Evolutionary conservation across 1,140 invertebrate genomes (phyloP).

Genomic region (Limonius californicus): DNA sequence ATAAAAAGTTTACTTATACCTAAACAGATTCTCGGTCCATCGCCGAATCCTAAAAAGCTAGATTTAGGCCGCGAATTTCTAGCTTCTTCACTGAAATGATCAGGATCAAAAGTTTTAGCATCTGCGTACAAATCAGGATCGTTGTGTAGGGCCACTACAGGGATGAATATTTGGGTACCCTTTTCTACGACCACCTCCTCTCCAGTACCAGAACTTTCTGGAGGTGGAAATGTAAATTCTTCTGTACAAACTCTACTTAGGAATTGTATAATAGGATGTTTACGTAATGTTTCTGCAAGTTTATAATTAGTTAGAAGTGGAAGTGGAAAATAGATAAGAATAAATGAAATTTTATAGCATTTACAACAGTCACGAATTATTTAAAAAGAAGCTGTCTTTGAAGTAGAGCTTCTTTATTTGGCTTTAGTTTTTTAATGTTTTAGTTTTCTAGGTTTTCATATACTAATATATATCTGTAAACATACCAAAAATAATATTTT

Average conservation of each 20-base stretch:
- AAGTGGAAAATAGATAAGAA: no score
- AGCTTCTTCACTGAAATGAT: not conserved
- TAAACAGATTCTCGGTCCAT: no score
- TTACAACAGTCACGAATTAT: no score
- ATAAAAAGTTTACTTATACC: no score
- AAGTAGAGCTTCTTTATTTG: no score
- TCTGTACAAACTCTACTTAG: not conserved
- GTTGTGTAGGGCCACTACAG: slow-evolving; percentile 1
- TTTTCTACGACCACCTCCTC: not conserved
- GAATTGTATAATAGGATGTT: not conserved
- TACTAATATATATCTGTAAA: not conserved
- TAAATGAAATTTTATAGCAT: no score
- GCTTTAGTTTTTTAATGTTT: no score
- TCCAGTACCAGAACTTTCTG: not conserved
- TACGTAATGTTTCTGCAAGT: not conserved
- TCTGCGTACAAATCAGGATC: slow-evolving; percentile 11
- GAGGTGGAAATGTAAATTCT: not conserved
- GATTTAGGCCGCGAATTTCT: not conserved
- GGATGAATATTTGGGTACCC: slow-evolving; percentile 9
- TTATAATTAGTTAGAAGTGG: no score
- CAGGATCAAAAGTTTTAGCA: slow-evolving; percentile 5
- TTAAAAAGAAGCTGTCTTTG: no score
- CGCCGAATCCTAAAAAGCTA: no score
- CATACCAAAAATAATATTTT: slow-evolving; percentile 44
- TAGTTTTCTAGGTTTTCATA: no score